These are phyloP conservation scores for Tuta absoluta DNA, from an alignment of 2,888 invertebrate genomes.

Conservation along the genomic window DNA sequence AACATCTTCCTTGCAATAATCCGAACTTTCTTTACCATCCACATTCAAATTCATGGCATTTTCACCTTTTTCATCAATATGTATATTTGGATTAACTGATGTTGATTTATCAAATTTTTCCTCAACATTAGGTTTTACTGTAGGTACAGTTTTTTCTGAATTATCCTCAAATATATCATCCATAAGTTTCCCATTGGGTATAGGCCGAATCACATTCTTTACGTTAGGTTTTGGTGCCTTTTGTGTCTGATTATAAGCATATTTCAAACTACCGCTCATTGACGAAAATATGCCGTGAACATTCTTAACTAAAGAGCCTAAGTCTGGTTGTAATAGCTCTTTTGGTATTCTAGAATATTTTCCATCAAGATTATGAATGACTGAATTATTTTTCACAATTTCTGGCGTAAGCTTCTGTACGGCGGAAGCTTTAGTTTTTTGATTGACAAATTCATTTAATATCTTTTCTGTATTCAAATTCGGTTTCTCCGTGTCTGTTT, in stretches of 20 bases:
- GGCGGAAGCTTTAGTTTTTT: conserved; percentile 62
- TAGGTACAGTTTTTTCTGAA: conserved; percentile 32
- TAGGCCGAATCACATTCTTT: conserved; percentile 48
- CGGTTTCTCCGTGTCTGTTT: conserved; percentile 30
- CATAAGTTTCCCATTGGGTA: conserved; percentile 67
- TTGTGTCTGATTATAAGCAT: conserved; percentile 65
- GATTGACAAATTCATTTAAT: conserved; percentile 56
- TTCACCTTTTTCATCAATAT: conserved; percentile 6
- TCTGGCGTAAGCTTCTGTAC: conserved; percentile 61
- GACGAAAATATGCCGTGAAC: conserved; percentile 77
- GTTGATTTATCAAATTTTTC: not conserved
- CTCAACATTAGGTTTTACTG: conserved; percentile 28
- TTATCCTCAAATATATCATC: conserved; percentile 72
- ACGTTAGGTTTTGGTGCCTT: conserved; percentile 52
- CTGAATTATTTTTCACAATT: conserved; percentile 27
- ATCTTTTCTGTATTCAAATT: conserved; percentile 61
- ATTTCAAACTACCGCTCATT: conserved; percentile 71
- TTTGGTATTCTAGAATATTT: conserved; percentile 62
- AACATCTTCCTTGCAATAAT: conserved; percentile 51
- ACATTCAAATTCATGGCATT: conserved; percentile 1
- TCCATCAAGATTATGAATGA: conserved; percentile 39
- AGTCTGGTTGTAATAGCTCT: conserved; percentile 67
- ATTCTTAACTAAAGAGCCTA: conserved; percentile 74
- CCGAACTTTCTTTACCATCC: conserved; percentile 36
- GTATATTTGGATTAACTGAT: not conserved